phyloP scores from a whole-genome alignment of 2,797 vertebrate genomes.

The Gila robusta region DNA sequence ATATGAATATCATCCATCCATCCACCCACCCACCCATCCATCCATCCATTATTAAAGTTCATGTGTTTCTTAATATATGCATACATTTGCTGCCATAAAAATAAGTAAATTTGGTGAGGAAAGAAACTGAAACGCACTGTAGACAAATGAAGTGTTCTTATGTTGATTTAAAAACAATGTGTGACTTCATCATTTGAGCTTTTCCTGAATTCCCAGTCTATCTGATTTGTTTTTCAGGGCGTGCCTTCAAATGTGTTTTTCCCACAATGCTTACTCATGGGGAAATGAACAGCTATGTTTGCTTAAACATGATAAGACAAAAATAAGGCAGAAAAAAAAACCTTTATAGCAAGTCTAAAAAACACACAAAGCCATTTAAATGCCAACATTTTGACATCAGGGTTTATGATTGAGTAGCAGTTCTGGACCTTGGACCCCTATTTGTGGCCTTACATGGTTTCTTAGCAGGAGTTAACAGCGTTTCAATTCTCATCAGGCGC shows the following conservation, averaged over 20 bases:
- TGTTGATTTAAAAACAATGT: background rate
- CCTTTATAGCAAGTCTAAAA: background rate
- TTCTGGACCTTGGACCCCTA: conserved; percentile 13
- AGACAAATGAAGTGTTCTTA: background rate
- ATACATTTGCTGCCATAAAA: background rate
- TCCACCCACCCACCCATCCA: no score
- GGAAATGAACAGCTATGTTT: background rate
- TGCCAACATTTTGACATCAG: conserved; percentile 10
- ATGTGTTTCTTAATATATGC: background rate
- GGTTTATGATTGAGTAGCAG: conserved; percentile 20
- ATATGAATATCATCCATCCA: no score
- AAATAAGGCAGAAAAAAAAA: background rate
- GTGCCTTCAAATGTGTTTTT: background rate
- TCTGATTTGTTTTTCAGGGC: background rate
- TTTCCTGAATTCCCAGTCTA: conserved; percentile 8
- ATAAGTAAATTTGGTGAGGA: background rate
- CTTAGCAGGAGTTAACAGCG: conserved; percentile 47
- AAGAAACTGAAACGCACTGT: background rate
- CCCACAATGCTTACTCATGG: conserved; percentile 2
- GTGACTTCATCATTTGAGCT: conserved; percentile 10
- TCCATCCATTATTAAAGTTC: background rate
- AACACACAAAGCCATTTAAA: conserved; percentile 2
- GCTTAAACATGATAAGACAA: background rate
- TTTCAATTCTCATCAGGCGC: conserved; percentile 40
- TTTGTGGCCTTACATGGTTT: conserved; percentile 40